Evolutionary conservation across 2,888 invertebrate genomes (phyloP), one percentile per base, ranked within the genome.

Genomic region (Caradrina clavipalpis): DNA sequence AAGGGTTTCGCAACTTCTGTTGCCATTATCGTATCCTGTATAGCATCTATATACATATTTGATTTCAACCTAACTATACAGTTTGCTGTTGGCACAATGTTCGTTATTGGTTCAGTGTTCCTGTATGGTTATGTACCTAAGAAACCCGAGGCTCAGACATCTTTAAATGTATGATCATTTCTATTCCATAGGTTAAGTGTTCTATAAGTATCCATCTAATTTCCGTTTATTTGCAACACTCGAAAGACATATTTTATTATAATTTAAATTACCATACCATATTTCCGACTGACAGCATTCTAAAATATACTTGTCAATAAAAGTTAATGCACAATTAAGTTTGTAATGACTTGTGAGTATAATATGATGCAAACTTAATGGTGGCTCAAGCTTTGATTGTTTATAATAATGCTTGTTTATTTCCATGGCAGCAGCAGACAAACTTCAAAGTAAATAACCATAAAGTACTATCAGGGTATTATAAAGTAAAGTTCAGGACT

Each of bases 1-100:
- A 99, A 98, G 95, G 99, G 99, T 26, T 99, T 99, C 90, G 99
- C 99, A 53, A 99, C 99, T 0, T 99, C 99, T 0, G 97, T 99
- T 64, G 99, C 99, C 8, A 99, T 99, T 81, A 97, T 99, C 55
- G 97, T 99, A 81, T 99, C 99, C 0, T 99, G 99, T 89, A 94
- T 99, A 61, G 98, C 98, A 1, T 99, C 99, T 0, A 98, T 99
- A 77, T 98, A 98, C 91, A 95, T 99, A 80, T 99, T 99, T 89
- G 96, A 98, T 85, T 99, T 99, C 90, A 96, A 97, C 75, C 96
- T 99, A 61, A 98, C 98, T 2, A 73, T 97, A n/a, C 98, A 98
- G 90, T 99, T 99, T 93, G 94, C 97, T 15, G 58, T 97, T 5
- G 99, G 99, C 17, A 98, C 99, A 3, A 86, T 96, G 8, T 96